Conservation (phyloP, 2,797 vertebrate species). For the Muscicapa striata region DNA sequence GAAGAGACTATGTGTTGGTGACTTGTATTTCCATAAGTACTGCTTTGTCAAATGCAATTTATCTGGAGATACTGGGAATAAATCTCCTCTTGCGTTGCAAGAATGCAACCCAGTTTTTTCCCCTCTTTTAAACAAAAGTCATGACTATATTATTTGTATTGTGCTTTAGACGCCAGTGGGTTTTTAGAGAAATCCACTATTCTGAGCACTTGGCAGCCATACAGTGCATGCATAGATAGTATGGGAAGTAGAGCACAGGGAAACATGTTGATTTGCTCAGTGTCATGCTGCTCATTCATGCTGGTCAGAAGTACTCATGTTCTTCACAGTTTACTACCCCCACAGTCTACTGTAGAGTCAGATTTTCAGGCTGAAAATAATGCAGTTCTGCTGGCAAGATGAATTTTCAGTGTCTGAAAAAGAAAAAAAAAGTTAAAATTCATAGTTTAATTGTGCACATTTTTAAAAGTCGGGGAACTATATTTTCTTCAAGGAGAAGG, state of each 20-base stretch:
- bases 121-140: background rate
- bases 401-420: background rate
- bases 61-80: conserved; percentile 3
- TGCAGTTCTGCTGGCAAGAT: background rate
- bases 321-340: background rate
- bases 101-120: background rate
- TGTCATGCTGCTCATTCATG: background rate
- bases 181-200: conserved; percentile 2
- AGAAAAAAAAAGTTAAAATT: background rate
- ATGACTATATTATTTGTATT: conserved; percentile 1
- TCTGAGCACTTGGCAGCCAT: background rate
- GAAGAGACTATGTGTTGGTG: background rate
- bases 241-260: background rate
- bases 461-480: background rate
- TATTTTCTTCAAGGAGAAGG: background rate
- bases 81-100: background rate
- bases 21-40: conserved; percentile 13
- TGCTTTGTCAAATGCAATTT: conserved; percentile 46
- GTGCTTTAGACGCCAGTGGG: background rate
- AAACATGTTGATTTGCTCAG: background rate
- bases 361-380: background rate
- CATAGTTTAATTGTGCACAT: background rate
- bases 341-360: background rate
- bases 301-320: background rate
- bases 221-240: background rate